Base-by-base conservation (phyloP, 2,797 vertebrate genomes). In the Sebastes paucispinis region DNA sequence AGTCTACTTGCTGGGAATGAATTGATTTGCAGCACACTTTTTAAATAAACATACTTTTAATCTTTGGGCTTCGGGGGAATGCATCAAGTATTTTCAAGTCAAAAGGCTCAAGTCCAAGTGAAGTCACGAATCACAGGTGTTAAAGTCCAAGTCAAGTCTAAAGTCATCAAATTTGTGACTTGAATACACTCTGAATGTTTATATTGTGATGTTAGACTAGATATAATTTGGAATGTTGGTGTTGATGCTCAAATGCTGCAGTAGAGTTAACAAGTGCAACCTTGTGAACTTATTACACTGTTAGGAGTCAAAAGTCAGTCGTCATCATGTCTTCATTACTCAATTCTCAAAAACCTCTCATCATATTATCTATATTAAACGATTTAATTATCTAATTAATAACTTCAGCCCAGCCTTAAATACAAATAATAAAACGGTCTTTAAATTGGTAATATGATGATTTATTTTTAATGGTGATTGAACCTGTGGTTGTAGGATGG, bases 401-500 rank as follows among this genome's bases (percentile, higher is more conserved):
- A 50, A 13, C 24, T 39, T 5, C 4, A 58, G 18, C 11, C 3
- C 22, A 11, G 29, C 22, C 6, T 9, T 55, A 6, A 20, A 63
- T 31, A 20, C 4, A 67, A 29, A 24, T 13, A 31, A 14, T 54
- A 22, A n/a, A 69, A 36, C 52, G 11, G 14, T 8, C 25, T 77
- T 2, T 22, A 5, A 9, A n/a, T 57, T 24, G 14, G 27, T 25
- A 9, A 27, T 34, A 1, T 29, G n/a, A 8, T 63, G 6, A 22
- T 34, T 12, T 8, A 34, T 77, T 32, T 20, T 20, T 9, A 31
- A 57, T 32, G 8, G 58, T 20, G 14, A 4, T 57, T 43, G 2
- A 57, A 18, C 39, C 50, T 78, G 62, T 69, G 69, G 3, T 31
- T 73, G 55, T 8, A 96, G 95, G 91, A 95, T 96, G 95, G 95